Conservation (phyloP, 2,797 vertebrate species). For the Helarctos malayanus region DNA sequence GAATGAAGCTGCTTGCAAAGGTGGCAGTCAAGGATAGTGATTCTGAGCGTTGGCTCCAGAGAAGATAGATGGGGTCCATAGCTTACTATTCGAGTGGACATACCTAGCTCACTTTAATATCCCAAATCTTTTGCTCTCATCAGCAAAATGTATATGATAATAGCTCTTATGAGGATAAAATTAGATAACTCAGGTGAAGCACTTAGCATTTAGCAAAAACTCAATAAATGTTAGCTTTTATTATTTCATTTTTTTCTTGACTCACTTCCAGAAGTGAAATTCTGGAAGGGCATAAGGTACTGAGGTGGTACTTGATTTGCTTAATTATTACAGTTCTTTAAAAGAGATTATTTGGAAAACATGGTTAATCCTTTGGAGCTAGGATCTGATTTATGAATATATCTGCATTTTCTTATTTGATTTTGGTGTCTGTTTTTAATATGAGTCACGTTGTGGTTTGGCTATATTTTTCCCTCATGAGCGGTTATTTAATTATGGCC, state of each 20-base stretch:
- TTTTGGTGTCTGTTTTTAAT: slow-evolving; percentile 54
- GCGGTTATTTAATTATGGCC: slow-evolving; percentile 59
- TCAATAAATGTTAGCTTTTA: slow-evolving; percentile 36
- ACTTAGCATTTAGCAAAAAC: slow-evolving; percentile 48
- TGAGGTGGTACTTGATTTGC: neutral
- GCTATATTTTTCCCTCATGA: slow-evolving; percentile 38
- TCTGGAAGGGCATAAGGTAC: neutral
- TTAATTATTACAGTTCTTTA: slow-evolving; percentile 44
- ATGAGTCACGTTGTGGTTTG: slow-evolving; percentile 52
- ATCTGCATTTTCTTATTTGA: slow-evolving; percentile 54
- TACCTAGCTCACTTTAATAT: neutral
- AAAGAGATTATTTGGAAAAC: slow-evolving; percentile 1
- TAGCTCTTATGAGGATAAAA: neutral
- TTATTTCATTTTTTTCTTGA: slow-evolving; percentile 23
- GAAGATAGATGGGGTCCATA: neutral
- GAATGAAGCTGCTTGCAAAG: neutral
- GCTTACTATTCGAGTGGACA: neutral
- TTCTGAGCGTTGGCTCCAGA: neutral
- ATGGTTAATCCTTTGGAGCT: slow-evolving; percentile 44
- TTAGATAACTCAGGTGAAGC: neutral
- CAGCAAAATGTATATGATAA: neutral
- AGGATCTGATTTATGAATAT: slow-evolving; percentile 22
- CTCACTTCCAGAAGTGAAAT: neutral
- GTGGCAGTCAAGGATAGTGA: neutral
- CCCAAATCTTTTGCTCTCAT: neutral